These are phyloP conservation scores for Meleagris gallopavo DNA, from an alignment of 2,113 vertebrate species.

Conservation along the genomic window DNA sequence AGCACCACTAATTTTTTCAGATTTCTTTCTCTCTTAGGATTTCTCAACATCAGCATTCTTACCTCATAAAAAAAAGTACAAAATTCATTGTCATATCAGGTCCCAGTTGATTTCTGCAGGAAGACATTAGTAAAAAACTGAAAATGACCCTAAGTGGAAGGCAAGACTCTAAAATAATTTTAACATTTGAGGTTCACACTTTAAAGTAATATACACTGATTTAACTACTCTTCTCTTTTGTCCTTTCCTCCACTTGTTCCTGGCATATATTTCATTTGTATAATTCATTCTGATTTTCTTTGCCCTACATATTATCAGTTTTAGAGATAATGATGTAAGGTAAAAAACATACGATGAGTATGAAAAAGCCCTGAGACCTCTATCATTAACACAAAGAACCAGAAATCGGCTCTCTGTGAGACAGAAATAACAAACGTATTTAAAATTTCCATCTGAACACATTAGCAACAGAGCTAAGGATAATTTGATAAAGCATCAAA, in stretches of 20 bases:
- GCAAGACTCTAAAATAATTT: neutral
- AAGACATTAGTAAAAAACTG: neutral
- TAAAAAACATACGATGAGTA: neutral
- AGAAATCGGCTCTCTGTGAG: neutral
- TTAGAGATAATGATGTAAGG: neutral
- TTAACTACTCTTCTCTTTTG: neutral
- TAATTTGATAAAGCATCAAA: neutral
- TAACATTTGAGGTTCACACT: accelerated
- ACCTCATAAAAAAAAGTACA: neutral
- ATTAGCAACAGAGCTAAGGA: neutral
- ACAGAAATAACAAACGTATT: neutral
- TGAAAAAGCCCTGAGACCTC: neutral
- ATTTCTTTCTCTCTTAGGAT: neutral
- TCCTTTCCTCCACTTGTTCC: neutral
- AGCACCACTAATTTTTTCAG: neutral
- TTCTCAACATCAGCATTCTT: neutral
- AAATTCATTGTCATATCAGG: neutral
- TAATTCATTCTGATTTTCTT: neutral
- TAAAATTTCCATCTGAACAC: neutral
- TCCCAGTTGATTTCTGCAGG: neutral
- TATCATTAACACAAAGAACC: neutral
- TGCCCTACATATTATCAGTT: neutral
- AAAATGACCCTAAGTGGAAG: neutral
- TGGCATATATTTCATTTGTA: neutral
- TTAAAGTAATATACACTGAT: neutral